phyloP scores from a whole-genome alignment of 2,797 vertebrate genomes.

The Aphelocoma californica region DNA sequence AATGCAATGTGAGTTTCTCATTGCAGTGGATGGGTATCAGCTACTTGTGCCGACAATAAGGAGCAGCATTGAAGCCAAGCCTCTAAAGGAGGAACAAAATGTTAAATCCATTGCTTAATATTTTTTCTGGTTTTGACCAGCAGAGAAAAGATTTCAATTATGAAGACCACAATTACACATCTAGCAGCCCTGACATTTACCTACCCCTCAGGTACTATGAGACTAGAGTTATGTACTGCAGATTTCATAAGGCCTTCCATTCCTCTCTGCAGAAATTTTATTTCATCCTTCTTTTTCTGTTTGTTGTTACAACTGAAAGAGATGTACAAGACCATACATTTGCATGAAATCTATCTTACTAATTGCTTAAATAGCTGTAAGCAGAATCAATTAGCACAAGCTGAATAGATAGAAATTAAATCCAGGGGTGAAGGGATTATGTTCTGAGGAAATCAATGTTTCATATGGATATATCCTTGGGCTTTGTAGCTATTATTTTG shows the following conservation, averaged over 20 bases:
- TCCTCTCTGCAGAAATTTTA: background rate
- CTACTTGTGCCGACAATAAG: background rate
- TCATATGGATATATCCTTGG: background rate
- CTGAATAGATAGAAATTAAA: background rate
- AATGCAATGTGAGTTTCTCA: background rate
- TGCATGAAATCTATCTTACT: background rate
- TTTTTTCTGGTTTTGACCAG: background rate
- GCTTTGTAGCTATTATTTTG: background rate
- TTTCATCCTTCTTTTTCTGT: background rate
- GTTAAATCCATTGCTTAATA: background rate
- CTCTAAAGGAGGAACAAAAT: background rate
- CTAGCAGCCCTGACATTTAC: background rate
- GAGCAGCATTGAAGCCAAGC: background rate
- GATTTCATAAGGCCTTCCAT: slow-evolving; percentile 21
- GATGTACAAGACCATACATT: background rate
- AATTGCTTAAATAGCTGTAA: background rate
- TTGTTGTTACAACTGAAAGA: background rate
- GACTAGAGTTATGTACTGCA: background rate
- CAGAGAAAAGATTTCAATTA: background rate
- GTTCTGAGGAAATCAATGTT: background rate
- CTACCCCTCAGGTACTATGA: background rate
- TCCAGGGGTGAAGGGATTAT: background rate
- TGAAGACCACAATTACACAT: background rate
- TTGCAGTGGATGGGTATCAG: background rate
- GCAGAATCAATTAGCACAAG: background rate